Evolutionary conservation across 2,888 invertebrate genomes (phyloP).

Genomic region (Drosophila niveifrons): DNA sequence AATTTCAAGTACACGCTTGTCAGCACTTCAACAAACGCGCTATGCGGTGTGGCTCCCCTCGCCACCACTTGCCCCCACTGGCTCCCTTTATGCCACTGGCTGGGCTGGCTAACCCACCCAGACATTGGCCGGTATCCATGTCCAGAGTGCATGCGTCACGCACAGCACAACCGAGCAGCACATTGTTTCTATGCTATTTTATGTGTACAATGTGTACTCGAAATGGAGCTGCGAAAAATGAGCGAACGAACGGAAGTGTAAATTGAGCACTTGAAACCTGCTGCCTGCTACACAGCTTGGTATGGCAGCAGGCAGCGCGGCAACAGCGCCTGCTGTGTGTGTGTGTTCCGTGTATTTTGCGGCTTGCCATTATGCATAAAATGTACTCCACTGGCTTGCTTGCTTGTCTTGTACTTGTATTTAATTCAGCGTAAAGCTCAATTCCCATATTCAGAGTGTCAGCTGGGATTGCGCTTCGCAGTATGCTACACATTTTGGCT

Average conservation of each 20-base stretch:
- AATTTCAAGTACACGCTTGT: conserved; percentile 63
- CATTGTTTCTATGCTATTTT: conserved; percentile 36
- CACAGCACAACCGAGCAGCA: conserved; percentile 31
- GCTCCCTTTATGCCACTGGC: not conserved
- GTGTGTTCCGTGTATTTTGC: conserved; percentile 39
- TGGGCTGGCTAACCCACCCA: not conserved
- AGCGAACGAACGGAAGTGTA: conserved; percentile 72
- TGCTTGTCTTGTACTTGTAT: conserved; percentile 50
- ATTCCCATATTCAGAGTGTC: conserved; percentile 60
- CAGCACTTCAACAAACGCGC: conserved; percentile 12
- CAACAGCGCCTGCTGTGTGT: conserved; percentile 49
- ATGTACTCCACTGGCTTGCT: conserved; percentile 39
- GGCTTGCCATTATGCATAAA: conserved; percentile 60
- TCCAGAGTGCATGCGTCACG: conserved; percentile 53
- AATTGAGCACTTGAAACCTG: conserved; percentile 76
- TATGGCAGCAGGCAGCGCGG: conserved; percentile 34
- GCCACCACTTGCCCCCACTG: not conserved
- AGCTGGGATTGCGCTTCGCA: conserved; percentile 74
- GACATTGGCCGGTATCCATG: conserved; percentile 16
- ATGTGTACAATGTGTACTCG: conserved; percentile 8
- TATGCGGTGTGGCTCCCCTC: not conserved
- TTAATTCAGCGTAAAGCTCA: conserved; percentile 55
- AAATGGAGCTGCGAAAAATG: conserved; percentile 39
- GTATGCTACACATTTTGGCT: conserved; percentile 62
- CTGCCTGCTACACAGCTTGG: conserved; percentile 36